Evolutionary conservation across 2,113 vertebrate species (phyloP).

Genomic region (Mugil cephalus): DNA sequence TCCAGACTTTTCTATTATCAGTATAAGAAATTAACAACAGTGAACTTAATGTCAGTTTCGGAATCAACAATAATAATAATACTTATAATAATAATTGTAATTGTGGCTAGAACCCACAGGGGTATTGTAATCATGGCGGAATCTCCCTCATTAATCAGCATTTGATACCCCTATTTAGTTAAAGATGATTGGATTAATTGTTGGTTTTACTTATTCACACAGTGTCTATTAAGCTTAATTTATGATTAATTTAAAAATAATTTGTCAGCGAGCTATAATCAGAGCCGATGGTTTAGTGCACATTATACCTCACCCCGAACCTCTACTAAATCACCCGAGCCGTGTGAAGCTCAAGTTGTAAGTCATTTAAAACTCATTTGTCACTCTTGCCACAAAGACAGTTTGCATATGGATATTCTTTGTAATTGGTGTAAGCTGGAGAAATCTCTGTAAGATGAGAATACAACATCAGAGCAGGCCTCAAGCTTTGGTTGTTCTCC

Average conservation of each 20-base stretch:
- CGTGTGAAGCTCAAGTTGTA: conserved; percentile 4
- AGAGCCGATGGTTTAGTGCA: neutral
- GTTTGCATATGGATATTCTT: conserved; percentile 4
- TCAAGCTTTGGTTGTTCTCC: conserved; percentile 22
- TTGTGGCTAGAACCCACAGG: neutral
- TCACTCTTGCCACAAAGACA: neutral
- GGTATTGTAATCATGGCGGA: neutral
- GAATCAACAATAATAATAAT: no score
- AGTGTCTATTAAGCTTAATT: neutral
- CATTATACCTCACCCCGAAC: neutral
- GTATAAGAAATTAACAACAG: no score
- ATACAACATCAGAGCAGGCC: conserved; percentile 31
- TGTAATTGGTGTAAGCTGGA: neutral
- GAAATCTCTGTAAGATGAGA: conserved; percentile 28
- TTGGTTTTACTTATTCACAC: neutral
- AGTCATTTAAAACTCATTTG: conserved; percentile 28
- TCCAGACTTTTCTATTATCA: no score
- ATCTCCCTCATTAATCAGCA: neutral
- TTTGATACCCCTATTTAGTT: neutral
- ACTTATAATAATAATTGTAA: no score
- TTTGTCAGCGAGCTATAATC: conserved; percentile 13
- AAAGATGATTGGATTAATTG: neutral
- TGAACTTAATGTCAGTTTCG: no score
- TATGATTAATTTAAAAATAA: conserved; percentile 19
- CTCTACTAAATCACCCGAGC: conserved; percentile 7